Base-by-base conservation (phyloP, 2,888 invertebrate genomes). In the Drosophila peninsularis region DNA sequence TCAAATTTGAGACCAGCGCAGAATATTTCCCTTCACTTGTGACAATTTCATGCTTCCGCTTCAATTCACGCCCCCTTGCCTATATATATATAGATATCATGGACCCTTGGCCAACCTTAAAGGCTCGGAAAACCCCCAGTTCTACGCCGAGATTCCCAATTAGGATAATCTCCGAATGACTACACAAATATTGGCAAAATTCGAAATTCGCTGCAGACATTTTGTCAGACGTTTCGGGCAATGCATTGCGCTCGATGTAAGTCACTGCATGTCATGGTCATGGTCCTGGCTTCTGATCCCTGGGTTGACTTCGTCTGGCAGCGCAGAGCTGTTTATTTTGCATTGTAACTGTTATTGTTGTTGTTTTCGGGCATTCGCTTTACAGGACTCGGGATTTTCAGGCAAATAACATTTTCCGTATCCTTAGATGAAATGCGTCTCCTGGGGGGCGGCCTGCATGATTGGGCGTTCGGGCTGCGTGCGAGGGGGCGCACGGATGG, bases 161-260 rank as follows among this genome's bases (percentile, higher is more conserved):
- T 87, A 90, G 91, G 90, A 91, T 90, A 91, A 91, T 91, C 91
- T 91, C 79, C 76, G 83, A 90, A 90, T 91, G 91, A 88, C 91
- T 91, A 90, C 90, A 88, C 91, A 91, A 91, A 91, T 91, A 91
- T 91, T 91, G 90, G 90, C 86, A 78, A 86, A 86, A 89, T 89
- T 90, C 71, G 82, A 75, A 88, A 89, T 90, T 90, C 85, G 90
- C 68, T 82, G 70, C 81, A 79, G 76, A 71, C 69, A 75, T 71
- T 78, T 72, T 58, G 54, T 27, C 60, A 50, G 62, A 41, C 62
- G 19, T 41, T 55, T 49, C 39, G 67, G 63, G 41, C 77, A 73
- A 61, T 82, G 75, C 81, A 82, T 83, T 70, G 56, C 70, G 62
- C 67, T 68, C 82, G 65, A 68, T 53, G 63, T 61, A 65, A 71